Conservation (phyloP, 2,113 vertebrate species). For the Pluvialis apricaria region DNA sequence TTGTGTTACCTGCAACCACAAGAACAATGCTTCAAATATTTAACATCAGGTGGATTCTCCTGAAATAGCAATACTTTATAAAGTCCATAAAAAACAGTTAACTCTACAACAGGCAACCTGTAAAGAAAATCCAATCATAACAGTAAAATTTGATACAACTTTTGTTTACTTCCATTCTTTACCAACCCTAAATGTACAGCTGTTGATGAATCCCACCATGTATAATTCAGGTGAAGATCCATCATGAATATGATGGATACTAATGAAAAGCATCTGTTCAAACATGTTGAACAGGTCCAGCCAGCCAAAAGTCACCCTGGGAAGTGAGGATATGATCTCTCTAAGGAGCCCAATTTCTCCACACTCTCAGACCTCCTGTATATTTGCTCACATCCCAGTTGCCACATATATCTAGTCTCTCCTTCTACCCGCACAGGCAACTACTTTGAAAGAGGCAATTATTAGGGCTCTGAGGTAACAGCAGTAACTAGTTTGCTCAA, state of each 20-base stretch:
- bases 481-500: neutral
- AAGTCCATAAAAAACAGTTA: neutral
- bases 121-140: neutral
- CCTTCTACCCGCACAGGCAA: neutral
- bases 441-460: neutral
- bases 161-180: neutral
- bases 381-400: neutral
- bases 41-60: neutral
- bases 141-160: neutral
- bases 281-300: neutral
- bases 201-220: neutral
- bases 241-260: neutral
- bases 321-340: neutral
- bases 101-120: neutral
- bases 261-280: neutral
- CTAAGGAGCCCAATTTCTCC: neutral
- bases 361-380: accelerated
- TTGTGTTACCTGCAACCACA: neutral
- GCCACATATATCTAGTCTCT: neutral
- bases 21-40: neutral
- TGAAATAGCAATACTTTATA: neutral
- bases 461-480: neutral
- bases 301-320: neutral
- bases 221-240: neutral
- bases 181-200: neutral